These are phyloP conservation scores for Agonopterix heracliana DNA, from an alignment of 2,888 invertebrate species.

Conservation along the genomic window DNA sequence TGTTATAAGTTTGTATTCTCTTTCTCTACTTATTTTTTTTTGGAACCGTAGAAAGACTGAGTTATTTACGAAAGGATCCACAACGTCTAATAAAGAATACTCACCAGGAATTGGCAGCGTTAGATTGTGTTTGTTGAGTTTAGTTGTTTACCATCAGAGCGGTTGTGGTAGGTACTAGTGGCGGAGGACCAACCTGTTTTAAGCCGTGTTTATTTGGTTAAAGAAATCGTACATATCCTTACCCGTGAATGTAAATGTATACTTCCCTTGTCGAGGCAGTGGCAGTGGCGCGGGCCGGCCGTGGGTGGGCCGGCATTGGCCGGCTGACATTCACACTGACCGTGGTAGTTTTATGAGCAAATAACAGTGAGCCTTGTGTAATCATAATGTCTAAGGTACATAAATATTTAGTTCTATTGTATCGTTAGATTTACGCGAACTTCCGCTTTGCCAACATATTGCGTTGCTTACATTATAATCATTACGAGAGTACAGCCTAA, in stretches of 20 bases:
- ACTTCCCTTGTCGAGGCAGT: conserved; percentile 31
- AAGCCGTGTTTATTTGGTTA: conserved; percentile 44
- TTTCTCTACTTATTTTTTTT: conserved; percentile 52
- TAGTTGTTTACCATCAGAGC: conserved; percentile 42
- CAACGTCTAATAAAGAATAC: conserved; percentile 61
- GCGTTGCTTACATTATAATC: conserved; percentile 74
- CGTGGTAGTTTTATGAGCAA: conserved; percentile 49
- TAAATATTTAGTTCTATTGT: conserved; percentile 73
- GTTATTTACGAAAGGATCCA: conserved; percentile 50
- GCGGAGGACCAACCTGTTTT: conserved; percentile 53
- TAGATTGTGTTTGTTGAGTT: conserved; percentile 46
- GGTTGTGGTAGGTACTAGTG: conserved; percentile 45
- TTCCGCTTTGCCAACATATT: conserved; percentile 75
- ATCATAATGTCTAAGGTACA: conserved; percentile 73
- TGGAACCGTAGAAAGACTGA: conserved; percentile 69
- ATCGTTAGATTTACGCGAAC: conserved; percentile 73
- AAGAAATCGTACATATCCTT: conserved; percentile 72
- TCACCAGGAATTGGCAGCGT: conserved; percentile 55
- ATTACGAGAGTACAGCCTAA: conserved; percentile 74
- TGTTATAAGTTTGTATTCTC: conserved; percentile 40
- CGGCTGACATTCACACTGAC: conserved; percentile 30
- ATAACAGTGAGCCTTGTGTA: conserved; percentile 69
- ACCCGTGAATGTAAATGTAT: conserved; percentile 55
- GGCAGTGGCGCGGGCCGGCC: conserved; percentile 44
- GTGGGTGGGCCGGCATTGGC: conserved; percentile 22